Percentiles rank a stretch among this genome's conserved stretches.
Conservation (phyloP, 2,113 vertebrate species). For the Campylorhamphus procurvoides region DNA sequence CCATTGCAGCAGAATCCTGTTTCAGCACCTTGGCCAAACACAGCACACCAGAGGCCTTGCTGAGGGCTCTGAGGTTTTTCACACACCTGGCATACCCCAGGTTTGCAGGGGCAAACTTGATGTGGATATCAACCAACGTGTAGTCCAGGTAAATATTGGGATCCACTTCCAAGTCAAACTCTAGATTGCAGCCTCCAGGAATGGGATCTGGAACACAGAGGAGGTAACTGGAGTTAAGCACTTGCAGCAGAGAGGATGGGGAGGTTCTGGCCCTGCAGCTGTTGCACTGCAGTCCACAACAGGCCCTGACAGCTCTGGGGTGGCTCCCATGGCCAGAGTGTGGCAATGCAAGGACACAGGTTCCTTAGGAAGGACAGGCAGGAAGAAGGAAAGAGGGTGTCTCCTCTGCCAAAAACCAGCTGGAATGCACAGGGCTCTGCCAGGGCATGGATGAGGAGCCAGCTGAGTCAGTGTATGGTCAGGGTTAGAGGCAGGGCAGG, state of each 20-base stretch:
- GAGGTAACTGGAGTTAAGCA: background rate
- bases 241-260: background rate
- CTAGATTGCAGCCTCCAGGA: conserved; percentile 91
- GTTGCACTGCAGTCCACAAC: background rate
- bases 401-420: background rate
- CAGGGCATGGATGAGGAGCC: background rate
- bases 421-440: background rate
- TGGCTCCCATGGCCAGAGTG: background rate
- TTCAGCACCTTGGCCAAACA: background rate
- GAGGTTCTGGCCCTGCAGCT: background rate
- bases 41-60: background rate
- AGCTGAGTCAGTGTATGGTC: no score
- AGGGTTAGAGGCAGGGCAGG: background rate
- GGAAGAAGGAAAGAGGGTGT: background rate
- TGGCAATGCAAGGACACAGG: background rate
- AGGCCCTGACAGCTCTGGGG: background rate
- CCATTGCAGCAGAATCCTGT: background rate
- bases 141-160: conserved; percentile 90
- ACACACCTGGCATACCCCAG: conserved; percentile 85
- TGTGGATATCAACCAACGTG: conserved; percentile 83
- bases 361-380: background rate
- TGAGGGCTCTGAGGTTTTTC: background rate
- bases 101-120: conserved; percentile 91
- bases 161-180: conserved; percentile 86
- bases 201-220: conserved; percentile 83